A percentile compares a stretch with the other conserved stretches of the same genome.
Evolutionary conservation across 1,140 invertebrate genomes (phyloP).

Genomic region (Cotesia vestalis): DNA sequence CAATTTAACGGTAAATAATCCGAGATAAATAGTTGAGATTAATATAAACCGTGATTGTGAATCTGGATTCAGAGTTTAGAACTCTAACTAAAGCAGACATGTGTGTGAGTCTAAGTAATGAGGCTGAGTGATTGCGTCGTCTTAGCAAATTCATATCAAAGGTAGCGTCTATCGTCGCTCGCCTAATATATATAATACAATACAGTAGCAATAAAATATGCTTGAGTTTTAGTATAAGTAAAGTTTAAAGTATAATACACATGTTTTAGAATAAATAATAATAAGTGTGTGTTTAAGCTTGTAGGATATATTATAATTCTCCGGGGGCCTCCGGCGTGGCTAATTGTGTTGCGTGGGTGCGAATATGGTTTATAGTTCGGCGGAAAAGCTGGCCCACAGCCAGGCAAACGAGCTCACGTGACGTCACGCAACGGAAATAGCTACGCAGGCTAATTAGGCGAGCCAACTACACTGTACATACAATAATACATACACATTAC

Average conservation of each 20-base stretch:
- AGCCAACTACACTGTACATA: conserved; percentile 38
- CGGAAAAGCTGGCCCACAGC: conserved; percentile 61
- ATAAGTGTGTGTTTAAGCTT: conserved; percentile 20
- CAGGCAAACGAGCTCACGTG: conserved; percentile 64
- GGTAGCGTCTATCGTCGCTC: too few species aligned
- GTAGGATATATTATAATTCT: conserved; percentile 32
- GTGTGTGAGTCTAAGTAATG: too few species aligned
- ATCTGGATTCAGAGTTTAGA: too few species aligned
- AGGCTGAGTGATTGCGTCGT: too few species aligned
- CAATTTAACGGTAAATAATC: too few species aligned
- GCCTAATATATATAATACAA: too few species aligned
- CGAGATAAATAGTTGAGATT: too few species aligned
- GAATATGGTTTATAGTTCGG: conserved; percentile 66
- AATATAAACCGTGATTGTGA: too few species aligned
- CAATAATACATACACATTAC: conserved; percentile 5
- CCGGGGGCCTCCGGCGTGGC: conserved; percentile 43
- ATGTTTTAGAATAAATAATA: conserved; percentile 6
- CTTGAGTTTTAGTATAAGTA: neutral
- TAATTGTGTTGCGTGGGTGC: conserved; percentile 65
- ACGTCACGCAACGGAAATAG: conserved; percentile 65
- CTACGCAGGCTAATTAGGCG: conserved; percentile 62
- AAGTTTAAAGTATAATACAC: conserved; percentile 27
- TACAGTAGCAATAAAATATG: neutral
- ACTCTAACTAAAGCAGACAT: too few species aligned
- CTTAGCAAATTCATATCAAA: too few species aligned